Evolutionary conservation across 2,797 vertebrate genomes (phyloP).

Genomic region (Enteromius fasciolatus): DNA sequence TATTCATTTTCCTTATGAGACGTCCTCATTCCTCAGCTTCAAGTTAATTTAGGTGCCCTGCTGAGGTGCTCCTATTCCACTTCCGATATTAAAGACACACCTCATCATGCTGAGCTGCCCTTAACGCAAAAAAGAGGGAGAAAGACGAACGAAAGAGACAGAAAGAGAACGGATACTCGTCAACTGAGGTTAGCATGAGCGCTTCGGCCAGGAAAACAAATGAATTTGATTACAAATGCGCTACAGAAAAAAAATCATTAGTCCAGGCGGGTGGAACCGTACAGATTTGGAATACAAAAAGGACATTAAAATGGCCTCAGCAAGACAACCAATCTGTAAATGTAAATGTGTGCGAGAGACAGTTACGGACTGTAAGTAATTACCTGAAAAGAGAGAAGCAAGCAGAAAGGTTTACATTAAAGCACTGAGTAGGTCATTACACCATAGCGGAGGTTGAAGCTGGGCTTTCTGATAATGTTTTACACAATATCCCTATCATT

Average conservation of each 20-base stretch:
- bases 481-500: neutral
- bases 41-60: slow-evolving; percentile 46
- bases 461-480: slow-evolving; percentile 28
- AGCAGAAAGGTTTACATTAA: slow-evolving; percentile 68
- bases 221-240: slow-evolving; percentile 87
- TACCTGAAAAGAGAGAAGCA: slow-evolving; percentile 68
- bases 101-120: slow-evolving; percentile 40
- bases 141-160: slow-evolving; percentile 17
- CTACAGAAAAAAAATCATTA: slow-evolving; percentile 83
- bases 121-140: neutral
- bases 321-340: slow-evolving; percentile 73
- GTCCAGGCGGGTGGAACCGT: slow-evolving; percentile 80
- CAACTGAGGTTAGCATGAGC: slow-evolving; percentile 81
- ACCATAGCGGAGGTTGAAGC: slow-evolving; percentile 5
- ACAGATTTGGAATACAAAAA: slow-evolving; percentile 76
- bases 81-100: slow-evolving; percentile 47
- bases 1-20: slow-evolving; percentile 36
- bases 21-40: slow-evolving; percentile 30
- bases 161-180: slow-evolving; percentile 40
- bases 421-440: slow-evolving; percentile 78
- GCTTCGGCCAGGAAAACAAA: slow-evolving; percentile 83
- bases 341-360: slow-evolving; percentile 70
- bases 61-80: slow-evolving; percentile 39
- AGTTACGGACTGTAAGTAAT: slow-evolving; percentile 70
- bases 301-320: slow-evolving; percentile 79